Percentiles rank a stretch among this genome's conserved stretches.
Conservation (phyloP, 2,797 vertebrate genomes). For the Prionace glauca region DNA sequence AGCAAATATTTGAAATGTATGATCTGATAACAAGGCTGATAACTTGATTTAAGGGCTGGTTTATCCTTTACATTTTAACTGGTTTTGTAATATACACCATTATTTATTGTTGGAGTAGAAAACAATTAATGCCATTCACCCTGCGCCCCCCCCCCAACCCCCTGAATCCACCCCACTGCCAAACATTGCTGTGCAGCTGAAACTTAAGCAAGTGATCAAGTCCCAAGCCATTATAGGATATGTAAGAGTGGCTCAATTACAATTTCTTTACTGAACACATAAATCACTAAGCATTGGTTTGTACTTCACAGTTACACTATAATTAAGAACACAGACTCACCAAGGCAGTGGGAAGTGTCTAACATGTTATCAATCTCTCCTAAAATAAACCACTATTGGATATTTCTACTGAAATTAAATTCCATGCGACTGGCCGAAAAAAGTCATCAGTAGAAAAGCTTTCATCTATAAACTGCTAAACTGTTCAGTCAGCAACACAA, state of each 20-base stretch:
- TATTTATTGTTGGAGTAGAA: neutral
- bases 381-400: neutral
- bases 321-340: neutral
- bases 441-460: neutral
- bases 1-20: neutral
- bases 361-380: neutral
- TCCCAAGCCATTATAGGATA: neutral
- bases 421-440: neutral
- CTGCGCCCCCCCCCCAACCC: too few relatives aligned
- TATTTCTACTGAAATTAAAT: neutral
- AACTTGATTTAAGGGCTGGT: neutral
- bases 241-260: neutral
- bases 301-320: neutral
- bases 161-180: too few relatives aligned
- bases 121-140: neutral
- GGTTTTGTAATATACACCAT: neutral
- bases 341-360: neutral
- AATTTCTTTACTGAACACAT: neutral
- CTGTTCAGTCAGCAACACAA: neutral
- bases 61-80: neutral
- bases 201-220: neutral
- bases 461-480: neutral
- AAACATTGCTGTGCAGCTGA: neutral
- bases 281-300: neutral
- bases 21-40: neutral